Evolutionary conservation across 2,113 vertebrate genomes (phyloP).

Genomic region (Silurus glanis): DNA sequence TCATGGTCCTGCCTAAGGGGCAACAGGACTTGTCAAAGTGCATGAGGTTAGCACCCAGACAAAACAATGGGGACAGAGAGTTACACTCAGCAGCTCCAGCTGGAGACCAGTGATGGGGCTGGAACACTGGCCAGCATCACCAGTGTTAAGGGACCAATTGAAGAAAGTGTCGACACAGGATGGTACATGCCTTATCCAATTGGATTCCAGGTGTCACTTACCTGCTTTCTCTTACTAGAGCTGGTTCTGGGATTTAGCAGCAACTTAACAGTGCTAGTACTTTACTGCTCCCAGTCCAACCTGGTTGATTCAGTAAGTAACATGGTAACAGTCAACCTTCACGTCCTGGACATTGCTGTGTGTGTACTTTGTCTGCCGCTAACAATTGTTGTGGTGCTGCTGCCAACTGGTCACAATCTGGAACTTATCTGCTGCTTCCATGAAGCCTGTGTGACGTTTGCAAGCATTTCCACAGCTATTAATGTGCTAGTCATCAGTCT

Average conservation of each 20-base stretch:
- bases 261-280: constrained; percentile 95
- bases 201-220: constrained; percentile 95
- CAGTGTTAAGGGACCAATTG: constrained; percentile 18
- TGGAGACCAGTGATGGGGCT: constrained; percentile 44
- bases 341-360: constrained; percentile 94
- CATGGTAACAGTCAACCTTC: constrained; percentile 98
- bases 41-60: constrained; percentile 32
- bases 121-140: constrained; percentile 37
- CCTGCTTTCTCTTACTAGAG: constrained; percentile 95
- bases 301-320: constrained; percentile 99
- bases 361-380: constrained; percentile 97
- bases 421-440: constrained; percentile 97
- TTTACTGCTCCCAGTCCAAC: constrained; percentile 99
- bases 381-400: constrained; percentile 91
- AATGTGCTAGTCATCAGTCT: constrained; percentile 96
- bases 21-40: constrained; percentile 18
- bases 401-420: constrained; percentile 88
- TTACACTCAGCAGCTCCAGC: constrained; percentile 43
- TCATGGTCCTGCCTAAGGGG: constrained; percentile 42
- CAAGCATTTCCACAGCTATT: constrained; percentile 94
- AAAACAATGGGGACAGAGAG: constrained; percentile 38
- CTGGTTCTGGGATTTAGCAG: constrained; percentile 96
- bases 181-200: constrained; percentile 78
- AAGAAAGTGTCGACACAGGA: constrained; percentile 15
- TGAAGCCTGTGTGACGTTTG: constrained; percentile 97